Conservation (phyloP, 2,113 vertebrate genomes). For the Atractosteus spatula region DNA sequence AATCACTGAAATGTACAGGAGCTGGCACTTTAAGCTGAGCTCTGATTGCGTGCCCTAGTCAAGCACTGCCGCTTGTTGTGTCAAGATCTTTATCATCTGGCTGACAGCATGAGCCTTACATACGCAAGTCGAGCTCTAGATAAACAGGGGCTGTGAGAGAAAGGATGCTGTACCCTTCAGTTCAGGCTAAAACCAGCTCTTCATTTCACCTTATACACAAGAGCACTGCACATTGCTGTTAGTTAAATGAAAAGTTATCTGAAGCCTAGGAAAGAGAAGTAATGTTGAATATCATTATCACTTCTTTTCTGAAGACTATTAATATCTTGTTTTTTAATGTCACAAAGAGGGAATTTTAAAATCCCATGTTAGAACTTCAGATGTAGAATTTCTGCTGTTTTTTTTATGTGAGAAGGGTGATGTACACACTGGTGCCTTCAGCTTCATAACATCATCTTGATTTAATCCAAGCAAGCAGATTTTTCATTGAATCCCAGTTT, state of each 20-base stretch:
- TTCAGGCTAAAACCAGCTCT: not conserved
- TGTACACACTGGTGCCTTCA: too few species aligned
- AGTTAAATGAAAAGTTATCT: not conserved
- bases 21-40: not conserved
- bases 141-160: not conserved
- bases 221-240: not conserved
- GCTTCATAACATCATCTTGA: too few species aligned
- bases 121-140: not conserved
- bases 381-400: too few species aligned
- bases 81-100: not conserved
- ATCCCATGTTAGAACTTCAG: too few species aligned
- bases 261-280: too few species aligned
- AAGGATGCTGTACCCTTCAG: not conserved
- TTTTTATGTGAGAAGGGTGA: too few species aligned
- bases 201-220: not conserved
- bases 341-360: too few species aligned
- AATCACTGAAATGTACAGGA: not conserved
- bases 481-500: too few species aligned
- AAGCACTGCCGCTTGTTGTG: not conserved
- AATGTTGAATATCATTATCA: too few species aligned
- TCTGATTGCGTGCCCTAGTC: not conserved
- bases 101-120: not conserved
- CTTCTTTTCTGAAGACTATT: too few species aligned
- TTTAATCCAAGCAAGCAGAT: too few species aligned
- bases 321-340: too few species aligned